Base-by-base conservation (phyloP, 1,140 invertebrate species). In the Macrocentrus cingulum region DNA sequence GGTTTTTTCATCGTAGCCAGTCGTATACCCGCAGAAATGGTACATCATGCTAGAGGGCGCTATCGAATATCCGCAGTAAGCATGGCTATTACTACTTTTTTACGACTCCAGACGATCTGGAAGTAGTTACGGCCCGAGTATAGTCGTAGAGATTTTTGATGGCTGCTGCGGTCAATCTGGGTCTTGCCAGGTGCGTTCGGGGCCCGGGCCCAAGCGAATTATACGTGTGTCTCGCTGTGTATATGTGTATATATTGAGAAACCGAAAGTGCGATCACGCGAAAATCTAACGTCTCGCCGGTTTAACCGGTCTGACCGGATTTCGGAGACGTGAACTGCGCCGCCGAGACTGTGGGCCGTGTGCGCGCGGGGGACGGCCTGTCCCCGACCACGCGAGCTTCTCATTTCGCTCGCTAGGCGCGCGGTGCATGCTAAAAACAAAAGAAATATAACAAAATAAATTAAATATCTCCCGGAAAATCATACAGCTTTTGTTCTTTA, bases 231-330 rank as follows among this genome's bases (percentile, higher is more conserved):
- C n/a, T n/a, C n/a, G n/a, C n/a, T 54, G 13, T 46, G 16, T 2
- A 13, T 34, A 34, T 11, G 13, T 5, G 22, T 32, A 36, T 37
- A 49, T 37, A 25, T 56, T 44, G 73, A 56, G 77, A 80, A 80
- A 79, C 78, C 74, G 78, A 80, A 80, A 80, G 78, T 80, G 77
- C 78, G 76, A 80, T 76, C 78, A 77, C 77, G 76, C 78, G 78
- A 80, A 80, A 80, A 80, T 80, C 78, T 80, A 80, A 79, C 76
- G 75, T 77, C 75, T 71, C 72, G 72, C 32, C 46, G 52, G 53
- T 68, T 69, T 70, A 80, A 80, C 78, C 78, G 78, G 78, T 80
- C 76, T 77, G 70, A 80, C 78, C 71, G 78, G 78, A 79, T 80
- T 75, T 70, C 68, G 71, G 49, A 62, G 62, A 53, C 61, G 39